Evolutionary conservation across 2,113 vertebrate species (phyloP).

Genomic region (Mus musculus): DNA sequence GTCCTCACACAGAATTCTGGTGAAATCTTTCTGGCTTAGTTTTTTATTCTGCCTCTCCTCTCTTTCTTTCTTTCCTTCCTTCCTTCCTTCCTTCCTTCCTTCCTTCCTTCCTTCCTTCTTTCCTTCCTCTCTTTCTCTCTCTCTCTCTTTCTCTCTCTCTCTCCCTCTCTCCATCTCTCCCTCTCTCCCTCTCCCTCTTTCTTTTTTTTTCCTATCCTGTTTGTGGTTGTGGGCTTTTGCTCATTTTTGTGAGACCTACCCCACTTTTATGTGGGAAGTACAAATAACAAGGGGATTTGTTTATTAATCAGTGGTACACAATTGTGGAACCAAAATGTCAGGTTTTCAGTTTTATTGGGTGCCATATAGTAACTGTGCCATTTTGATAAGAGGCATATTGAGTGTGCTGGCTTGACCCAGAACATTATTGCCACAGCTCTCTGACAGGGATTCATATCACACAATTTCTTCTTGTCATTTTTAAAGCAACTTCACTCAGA

Average conservation of each 20-base stretch:
- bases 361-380: background rate
- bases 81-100: too few species aligned
- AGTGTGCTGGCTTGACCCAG: slow-evolving; percentile 1
- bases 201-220: background rate
- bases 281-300: slow-evolving; percentile 34
- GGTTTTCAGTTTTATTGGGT: slow-evolving; percentile 15
- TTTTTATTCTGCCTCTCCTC: slow-evolving; percentile 1
- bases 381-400: slow-evolving; percentile 62
- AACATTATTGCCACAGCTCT: slow-evolving; percentile 38
- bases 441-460: slow-evolving; percentile 50
- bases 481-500: slow-evolving; percentile 38
- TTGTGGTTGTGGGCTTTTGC: background rate
- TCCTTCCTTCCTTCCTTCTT: too few species aligned
- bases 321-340: background rate
- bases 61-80: too few species aligned
- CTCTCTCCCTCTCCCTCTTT: background rate
- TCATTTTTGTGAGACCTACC: background rate
- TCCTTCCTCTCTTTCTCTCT: too few species aligned
- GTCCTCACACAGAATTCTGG: slow-evolving; percentile 36
- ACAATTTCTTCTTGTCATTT: slow-evolving; percentile 51
- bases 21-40: slow-evolving; percentile 45
- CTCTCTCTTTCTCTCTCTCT: too few species aligned
- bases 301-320: slow-evolving; percentile 4
- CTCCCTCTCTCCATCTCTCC: too few species aligned
- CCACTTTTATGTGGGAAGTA: slow-evolving; percentile 28